These are phyloP conservation scores for Megamerina dolium DNA, from an alignment of 2,888 invertebrate genomes.

Conservation along the genomic window DNA sequence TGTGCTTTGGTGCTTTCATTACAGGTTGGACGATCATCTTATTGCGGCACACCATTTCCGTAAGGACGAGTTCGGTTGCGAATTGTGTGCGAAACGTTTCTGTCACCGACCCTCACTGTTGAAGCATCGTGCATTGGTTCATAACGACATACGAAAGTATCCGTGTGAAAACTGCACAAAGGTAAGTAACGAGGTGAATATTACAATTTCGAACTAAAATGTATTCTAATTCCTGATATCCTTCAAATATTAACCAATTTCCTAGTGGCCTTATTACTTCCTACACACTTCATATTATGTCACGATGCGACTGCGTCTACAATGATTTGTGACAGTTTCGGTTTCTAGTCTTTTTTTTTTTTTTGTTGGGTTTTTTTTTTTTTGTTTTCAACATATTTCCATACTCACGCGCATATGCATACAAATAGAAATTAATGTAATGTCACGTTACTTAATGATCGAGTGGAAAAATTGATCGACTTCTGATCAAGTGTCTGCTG, in stretches of 20 bases:
- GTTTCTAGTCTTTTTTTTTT: too few relatives aligned
- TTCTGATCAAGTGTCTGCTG: slow-evolving; percentile 11
- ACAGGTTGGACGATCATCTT: slow-evolving; percentile 78
- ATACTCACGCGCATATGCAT: neutral
- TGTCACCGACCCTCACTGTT: slow-evolving; percentile 74
- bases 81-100: slow-evolving; percentile 76
- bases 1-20: slow-evolving; percentile 49
- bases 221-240: too few relatives aligned
- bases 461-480: slow-evolving; percentile 31
- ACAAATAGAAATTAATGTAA: slow-evolving; percentile 22
- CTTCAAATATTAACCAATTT: too few relatives aligned
- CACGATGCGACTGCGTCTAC: too few relatives aligned
- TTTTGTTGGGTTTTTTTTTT: too few relatives aligned
- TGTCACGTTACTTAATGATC: slow-evolving; percentile 27
- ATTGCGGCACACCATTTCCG: slow-evolving; percentile 72
- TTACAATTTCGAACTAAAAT: too few relatives aligned
- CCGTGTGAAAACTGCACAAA: slow-evolving; percentile 89
- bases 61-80: slow-evolving; percentile 73
- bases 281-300: too few relatives aligned
- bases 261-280: too few relatives aligned
- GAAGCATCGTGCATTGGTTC: slow-evolving; percentile 73
- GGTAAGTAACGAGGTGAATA: slow-evolving; percentile 52
- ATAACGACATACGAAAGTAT: slow-evolving; percentile 79
- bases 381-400: too few relatives aligned
- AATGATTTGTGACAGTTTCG: too few relatives aligned